Evolutionary conservation across 37 sponge, comb jelly and placozoan species (phyloP).

Genomic region (Axinella damicornis): DNA sequence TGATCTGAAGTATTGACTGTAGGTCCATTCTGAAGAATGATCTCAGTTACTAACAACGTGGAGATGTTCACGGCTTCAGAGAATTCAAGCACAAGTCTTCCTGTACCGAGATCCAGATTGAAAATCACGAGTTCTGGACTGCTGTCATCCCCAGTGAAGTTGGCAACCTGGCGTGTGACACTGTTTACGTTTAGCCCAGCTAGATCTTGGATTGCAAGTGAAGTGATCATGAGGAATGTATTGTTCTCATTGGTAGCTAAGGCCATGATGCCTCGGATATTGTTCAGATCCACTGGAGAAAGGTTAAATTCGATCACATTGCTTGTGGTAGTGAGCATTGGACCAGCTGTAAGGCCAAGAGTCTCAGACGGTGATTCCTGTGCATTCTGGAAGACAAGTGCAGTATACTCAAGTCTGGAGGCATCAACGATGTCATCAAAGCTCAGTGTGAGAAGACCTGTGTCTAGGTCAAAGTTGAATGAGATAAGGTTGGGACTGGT

Average conservation of each 20-base stretch:
- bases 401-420: constrained; percentile 41
- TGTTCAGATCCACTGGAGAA: constrained; percentile 59
- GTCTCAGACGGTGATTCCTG: constrained; percentile 20
- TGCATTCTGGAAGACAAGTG: constrained; percentile 71
- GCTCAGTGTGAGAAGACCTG: constrained; percentile 62
- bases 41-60: constrained; percentile 42
- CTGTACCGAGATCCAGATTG: constrained; percentile 79
- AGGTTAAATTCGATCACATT: constrained; percentile 51
- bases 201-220: constrained; percentile 74
- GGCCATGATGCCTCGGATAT: constrained; percentile 49
- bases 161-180: constrained; percentile 45
- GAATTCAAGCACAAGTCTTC: constrained; percentile 69
- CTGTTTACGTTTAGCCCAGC: constrained; percentile 63
- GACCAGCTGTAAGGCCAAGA: constrained; percentile 62
- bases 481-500: constrained; percentile 69
- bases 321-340: constrained; percentile 22
- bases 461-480: constrained; percentile 82
- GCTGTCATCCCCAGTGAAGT: constrained; percentile 80
- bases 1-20: not conserved
- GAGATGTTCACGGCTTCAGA: constrained; percentile 74
- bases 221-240: constrained; percentile 72
- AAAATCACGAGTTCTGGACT: constrained; percentile 59
- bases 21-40: constrained; percentile 63
- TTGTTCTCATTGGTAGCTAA: constrained; percentile 77
- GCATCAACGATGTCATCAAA: constrained; percentile 92